Evolutionary conservation across 2,888 invertebrate genomes (phyloP), one percentile per base, ranked within the genome.

Genomic region (Silvanus unidentatus): DNA sequence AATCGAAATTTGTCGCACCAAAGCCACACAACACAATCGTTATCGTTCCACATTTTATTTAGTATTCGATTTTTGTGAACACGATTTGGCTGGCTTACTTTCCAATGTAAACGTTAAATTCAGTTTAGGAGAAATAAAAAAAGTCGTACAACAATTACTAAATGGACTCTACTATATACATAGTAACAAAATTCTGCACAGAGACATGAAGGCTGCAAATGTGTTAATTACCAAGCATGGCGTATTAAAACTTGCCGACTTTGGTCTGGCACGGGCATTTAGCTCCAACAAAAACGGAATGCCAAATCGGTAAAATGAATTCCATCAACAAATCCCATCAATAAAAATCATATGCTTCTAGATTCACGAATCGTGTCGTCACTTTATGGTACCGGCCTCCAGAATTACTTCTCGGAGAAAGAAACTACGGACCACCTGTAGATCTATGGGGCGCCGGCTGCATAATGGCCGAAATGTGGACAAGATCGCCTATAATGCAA

Each of bases 381-480:
- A 97, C 98, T 0, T 70, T 99, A 44, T 96, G 98, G 98, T 99
- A 99, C 68, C 71, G 88, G 29, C 82, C 84, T 13, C 83, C 83
- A 2, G 84, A 84, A 61, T 68, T 85, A 14, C 66, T 86, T 10
- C 68, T 85, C 5, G 86, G 94, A 28, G 91, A 95, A 62, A 78
- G 98, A 10, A 93, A 96, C 73, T 99, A 99, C 64, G 95, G 95
- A 0, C 93, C 97, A 1, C 90, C 96, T 0, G 95, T 99, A 10
- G 99, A 99, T 75, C 81, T 98, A 75, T 91, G 91, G 91, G 91
- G 91, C 1, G 97, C 95, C 0, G 99, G 99, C 0, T 99, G 99
- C 67, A 99, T 99, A 50, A 98, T 99, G 98, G 98, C 98, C 0
- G 99, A 99, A 75, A 93, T 99, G 93, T 99, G 98, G 98, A 98